These are phyloP conservation scores for Phengaris arion DNA, from an alignment of 2,888 invertebrate genomes.

Conservation along the genomic window DNA sequence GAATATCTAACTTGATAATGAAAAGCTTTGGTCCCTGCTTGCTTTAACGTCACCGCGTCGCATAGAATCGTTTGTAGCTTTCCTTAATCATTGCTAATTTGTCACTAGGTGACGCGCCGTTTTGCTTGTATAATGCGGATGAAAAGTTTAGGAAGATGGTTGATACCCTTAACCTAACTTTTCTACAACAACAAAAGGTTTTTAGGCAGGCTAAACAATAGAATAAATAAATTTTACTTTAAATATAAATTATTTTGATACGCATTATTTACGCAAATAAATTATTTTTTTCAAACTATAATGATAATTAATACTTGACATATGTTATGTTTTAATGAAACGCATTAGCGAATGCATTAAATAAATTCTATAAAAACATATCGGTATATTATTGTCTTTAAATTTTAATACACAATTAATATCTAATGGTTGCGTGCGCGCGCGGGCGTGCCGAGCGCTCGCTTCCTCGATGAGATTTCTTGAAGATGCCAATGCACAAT, in stretches of 20 bases:
- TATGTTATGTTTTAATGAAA: not conserved
- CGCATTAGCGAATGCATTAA: constrained; percentile 2
- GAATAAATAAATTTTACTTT: too few relatives aligned
- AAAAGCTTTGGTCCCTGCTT: constrained; percentile 60
- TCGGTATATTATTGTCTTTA: constrained; percentile 28
- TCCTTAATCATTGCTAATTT: constrained; percentile 46
- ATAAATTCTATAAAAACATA: constrained; percentile 10
- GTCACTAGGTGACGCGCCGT: constrained; percentile 55
- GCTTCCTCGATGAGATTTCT: constrained; percentile 49
- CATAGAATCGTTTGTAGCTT: not conserved
- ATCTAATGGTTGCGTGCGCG: constrained; percentile 31
- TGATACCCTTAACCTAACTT: not conserved
- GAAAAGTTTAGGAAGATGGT: not conserved
- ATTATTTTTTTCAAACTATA: too few relatives aligned
- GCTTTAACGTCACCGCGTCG: constrained; percentile 40
- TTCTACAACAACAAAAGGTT: too few relatives aligned
- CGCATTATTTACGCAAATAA: too few relatives aligned
- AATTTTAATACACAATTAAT: constrained; percentile 6
- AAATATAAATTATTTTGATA: too few relatives aligned
- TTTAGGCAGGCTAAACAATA: too few relatives aligned
- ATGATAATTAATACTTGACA: too few relatives aligned
- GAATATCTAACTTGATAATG: constrained; percentile 73
- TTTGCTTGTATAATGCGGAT: constrained; percentile 49
- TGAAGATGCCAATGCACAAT: constrained; percentile 40
- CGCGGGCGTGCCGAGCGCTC: constrained; percentile 45